These are phyloP conservation scores for Acrobasis repandana DNA, from an alignment of 2,888 invertebrate species.

Conservation along the genomic window DNA sequence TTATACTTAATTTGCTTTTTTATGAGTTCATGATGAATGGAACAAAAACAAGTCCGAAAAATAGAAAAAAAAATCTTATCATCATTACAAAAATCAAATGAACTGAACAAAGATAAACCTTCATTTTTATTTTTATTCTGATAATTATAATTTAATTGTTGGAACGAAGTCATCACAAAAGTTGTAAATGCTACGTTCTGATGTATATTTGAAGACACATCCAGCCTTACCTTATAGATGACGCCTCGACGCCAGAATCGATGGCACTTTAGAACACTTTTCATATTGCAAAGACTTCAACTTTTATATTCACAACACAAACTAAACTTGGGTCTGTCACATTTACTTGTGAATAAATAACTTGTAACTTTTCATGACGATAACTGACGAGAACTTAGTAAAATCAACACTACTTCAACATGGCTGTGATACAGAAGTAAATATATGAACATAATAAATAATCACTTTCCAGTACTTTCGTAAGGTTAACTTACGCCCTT, in stretches of 20 bases:
- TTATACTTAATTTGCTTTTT: background rate
- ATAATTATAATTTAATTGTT: background rate
- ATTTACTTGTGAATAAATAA: slow-evolving; percentile 79
- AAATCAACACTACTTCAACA: slow-evolving; percentile 83
- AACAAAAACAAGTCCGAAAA: background rate
- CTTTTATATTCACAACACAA: slow-evolving; percentile 80
- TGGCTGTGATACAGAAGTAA: slow-evolving; percentile 82
- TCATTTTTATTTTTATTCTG: background rate
- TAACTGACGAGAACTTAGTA: slow-evolving; percentile 78
- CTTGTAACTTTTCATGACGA: slow-evolving; percentile 73
- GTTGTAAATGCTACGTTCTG: slow-evolving; percentile 69
- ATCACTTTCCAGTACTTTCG: slow-evolving; percentile 78
- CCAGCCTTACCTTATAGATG: slow-evolving; percentile 81
- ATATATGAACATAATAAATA: slow-evolving; percentile 80
- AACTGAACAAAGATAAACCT: background rate
- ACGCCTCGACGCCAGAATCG: slow-evolving; percentile 80
- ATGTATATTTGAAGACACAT: slow-evolving; percentile 79
- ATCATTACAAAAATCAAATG: background rate
- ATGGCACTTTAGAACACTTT: slow-evolving; percentile 82
- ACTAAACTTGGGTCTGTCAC: slow-evolving; percentile 80
- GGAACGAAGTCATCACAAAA: slow-evolving; percentile 27
- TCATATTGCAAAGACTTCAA: slow-evolving; percentile 77
- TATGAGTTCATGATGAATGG: background rate
- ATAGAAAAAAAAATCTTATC: background rate
- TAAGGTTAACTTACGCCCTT: slow-evolving; percentile 81